These are phyloP conservation scores for Romanogobio albipinnatus DNA, from an alignment of 2,113 vertebrate genomes.

Conservation along the genomic window DNA sequence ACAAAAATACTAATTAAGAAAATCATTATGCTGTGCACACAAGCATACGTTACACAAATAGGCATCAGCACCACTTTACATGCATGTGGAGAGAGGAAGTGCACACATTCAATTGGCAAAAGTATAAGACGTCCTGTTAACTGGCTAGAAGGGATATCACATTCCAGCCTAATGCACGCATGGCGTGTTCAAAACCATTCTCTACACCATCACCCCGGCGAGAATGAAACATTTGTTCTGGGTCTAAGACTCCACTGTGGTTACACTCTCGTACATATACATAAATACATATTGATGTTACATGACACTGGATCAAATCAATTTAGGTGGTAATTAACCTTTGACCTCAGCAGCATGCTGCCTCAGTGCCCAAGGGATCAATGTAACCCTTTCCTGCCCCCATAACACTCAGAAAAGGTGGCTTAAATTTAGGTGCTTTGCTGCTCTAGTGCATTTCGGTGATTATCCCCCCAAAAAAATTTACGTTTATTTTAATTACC, in stretches of 20 bases:
- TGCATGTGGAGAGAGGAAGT: conserved; percentile 57
- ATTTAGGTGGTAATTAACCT: conserved; percentile 30
- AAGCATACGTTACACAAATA: conserved; percentile 17
- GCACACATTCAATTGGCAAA: background rate
- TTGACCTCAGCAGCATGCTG: conserved; percentile 16
- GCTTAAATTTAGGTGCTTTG: background rate
- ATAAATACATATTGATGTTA: conserved; percentile 31
- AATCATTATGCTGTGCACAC: background rate
- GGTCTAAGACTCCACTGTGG: background rate
- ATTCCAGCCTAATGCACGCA: conserved; percentile 64
- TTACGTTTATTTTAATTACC: too few relatives aligned
- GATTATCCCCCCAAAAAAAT: background rate
- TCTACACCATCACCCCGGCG: background rate
- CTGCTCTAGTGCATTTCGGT: background rate
- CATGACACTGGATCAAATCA: conserved; percentile 7
- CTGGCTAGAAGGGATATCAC: conserved; percentile 65
- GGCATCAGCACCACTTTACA: background rate
- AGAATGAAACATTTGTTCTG: conserved; percentile 1
- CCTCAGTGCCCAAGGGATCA: conserved; percentile 22
- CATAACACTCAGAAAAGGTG: background rate
- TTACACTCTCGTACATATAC: background rate
- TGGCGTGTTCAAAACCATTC: conserved; percentile 2
- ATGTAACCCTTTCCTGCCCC: conserved; percentile 1
- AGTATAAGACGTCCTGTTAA: conserved; percentile 51
- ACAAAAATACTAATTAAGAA: background rate